Evolutionary conservation across 1,140 invertebrate genomes (phyloP).

Genomic region (Acyrthosiphon pisum): DNA sequence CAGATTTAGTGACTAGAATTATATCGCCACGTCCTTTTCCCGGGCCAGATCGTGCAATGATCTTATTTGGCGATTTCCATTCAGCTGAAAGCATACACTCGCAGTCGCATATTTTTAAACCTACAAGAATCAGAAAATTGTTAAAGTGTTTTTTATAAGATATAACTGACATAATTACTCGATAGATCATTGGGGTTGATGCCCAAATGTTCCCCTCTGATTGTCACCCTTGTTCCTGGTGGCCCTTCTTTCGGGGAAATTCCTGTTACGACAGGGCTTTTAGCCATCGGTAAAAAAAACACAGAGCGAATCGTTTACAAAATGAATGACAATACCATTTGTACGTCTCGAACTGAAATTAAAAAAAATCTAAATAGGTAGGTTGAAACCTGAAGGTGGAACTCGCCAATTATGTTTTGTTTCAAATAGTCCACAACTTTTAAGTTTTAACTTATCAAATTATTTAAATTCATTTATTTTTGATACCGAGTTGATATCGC

Average conservation of each 20-base stretch:
- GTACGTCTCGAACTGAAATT: background rate
- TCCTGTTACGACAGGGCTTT: slow-evolving; percentile 90
- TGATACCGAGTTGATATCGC: background rate
- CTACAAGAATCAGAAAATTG: slow-evolving; percentile 64
- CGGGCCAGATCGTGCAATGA: slow-evolving; percentile 91
- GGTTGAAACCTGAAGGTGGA: background rate
- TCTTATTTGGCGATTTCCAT: slow-evolving; percentile 98
- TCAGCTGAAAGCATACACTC: slow-evolving; percentile 94
- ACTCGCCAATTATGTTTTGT: background rate
- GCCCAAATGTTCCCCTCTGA: slow-evolving; percentile 96
- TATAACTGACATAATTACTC: slow-evolving; percentile 68
- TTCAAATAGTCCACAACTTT: background rate
- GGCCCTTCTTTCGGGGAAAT: slow-evolving; percentile 98
- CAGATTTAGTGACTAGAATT: slow-evolving; percentile 87
- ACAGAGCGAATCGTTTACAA: background rate
- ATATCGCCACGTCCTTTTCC: slow-evolving; percentile 96
- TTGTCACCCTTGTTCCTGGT: slow-evolving; percentile 93
- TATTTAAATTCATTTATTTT: background rate
- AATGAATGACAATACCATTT: background rate
- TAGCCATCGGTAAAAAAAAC: slow-evolving; percentile 67
- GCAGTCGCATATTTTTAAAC: slow-evolving; percentile 92
- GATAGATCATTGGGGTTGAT: slow-evolving; percentile 83
- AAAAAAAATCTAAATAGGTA: background rate
- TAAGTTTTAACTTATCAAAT: background rate
- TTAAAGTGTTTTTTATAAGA: background rate